These are phyloP conservation scores for Eumacrocentrus americanus DNA, from an alignment of 2,888 invertebrate species.

Conservation along the genomic window DNA sequence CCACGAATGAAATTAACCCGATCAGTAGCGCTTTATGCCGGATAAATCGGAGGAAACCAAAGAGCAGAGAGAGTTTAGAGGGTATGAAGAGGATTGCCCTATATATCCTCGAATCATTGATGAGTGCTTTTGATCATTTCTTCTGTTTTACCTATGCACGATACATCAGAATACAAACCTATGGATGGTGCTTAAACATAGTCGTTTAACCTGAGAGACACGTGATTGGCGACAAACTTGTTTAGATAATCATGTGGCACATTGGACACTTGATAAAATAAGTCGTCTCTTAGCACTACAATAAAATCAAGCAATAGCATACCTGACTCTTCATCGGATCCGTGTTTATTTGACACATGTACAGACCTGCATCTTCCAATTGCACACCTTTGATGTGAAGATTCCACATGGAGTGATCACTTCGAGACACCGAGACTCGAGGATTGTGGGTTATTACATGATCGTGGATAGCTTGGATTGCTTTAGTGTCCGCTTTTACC, in stretches of 20 bases:
- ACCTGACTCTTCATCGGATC: conserved; percentile 95
- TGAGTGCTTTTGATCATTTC: too few relatives aligned
- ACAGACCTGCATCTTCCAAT: conserved; percentile 86
- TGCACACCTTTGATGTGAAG: conserved; percentile 85
- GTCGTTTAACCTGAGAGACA: too few relatives aligned
- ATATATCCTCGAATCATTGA: not conserved
- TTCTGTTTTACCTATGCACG: too few relatives aligned
- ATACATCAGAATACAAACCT: too few relatives aligned
- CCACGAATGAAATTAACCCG: conserved; percentile 19
- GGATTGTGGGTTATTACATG: conserved; percentile 92
- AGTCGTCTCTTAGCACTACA: too few relatives aligned
- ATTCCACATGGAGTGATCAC: conserved; percentile 88
- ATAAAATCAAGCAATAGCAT: too few relatives aligned
- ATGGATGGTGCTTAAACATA: too few relatives aligned
- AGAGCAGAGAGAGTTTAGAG: too few relatives aligned
- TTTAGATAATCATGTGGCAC: too few relatives aligned
- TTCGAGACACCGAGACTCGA: conserved; percentile 82
- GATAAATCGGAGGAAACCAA: conserved; percentile 8
- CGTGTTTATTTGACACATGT: conserved; percentile 95
- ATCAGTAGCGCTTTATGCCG: conserved; percentile 16
- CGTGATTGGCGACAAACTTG: too few relatives aligned
- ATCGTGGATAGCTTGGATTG: conserved; percentile 90
- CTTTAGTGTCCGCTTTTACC: conserved; percentile 92
- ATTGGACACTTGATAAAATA: too few relatives aligned
- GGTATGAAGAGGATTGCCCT: not conserved